phyloP scores from a whole-genome alignment of 2,797 vertebrate genomes.

The Falco peregrinus region DNA sequence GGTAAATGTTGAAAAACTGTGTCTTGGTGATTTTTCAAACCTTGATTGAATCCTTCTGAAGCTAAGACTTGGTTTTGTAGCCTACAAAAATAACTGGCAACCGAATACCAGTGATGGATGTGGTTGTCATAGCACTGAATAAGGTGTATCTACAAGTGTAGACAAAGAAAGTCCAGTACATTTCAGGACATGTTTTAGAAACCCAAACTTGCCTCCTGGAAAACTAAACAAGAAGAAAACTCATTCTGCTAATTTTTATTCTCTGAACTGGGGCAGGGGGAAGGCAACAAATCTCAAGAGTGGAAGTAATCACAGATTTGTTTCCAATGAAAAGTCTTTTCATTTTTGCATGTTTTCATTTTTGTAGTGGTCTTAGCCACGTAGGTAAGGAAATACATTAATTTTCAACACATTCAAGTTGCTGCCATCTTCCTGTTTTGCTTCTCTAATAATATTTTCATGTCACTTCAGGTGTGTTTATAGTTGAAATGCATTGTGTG shows the following conservation, averaged over 20 bases:
- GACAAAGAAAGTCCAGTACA: neutral
- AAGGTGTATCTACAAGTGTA: neutral
- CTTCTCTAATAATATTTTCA: neutral
- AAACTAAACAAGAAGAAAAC: neutral
- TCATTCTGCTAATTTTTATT: neutral
- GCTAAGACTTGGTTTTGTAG: neutral
- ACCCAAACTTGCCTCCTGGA: neutral
- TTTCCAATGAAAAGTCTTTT: neutral
- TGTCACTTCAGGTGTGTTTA: neutral
- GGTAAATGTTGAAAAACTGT: neutral
- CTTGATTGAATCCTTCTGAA: neutral
- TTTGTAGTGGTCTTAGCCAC: neutral
- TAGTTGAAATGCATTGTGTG: neutral
- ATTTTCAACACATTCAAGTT: accelerated
- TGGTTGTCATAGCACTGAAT: neutral
- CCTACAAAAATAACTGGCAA: neutral
- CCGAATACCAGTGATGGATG: neutral
- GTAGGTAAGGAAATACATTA: accelerated
- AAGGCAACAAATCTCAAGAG: neutral
- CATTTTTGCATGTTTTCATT: neutral
- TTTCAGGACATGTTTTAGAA: neutral
- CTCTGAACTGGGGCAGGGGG: neutral
- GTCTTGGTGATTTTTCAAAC: neutral
- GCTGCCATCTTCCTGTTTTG: neutral
- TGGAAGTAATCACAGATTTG: neutral